phyloP scores from a whole-genome alignment of 2,797 vertebrate species.

The Lophotriccus pileatus region DNA sequence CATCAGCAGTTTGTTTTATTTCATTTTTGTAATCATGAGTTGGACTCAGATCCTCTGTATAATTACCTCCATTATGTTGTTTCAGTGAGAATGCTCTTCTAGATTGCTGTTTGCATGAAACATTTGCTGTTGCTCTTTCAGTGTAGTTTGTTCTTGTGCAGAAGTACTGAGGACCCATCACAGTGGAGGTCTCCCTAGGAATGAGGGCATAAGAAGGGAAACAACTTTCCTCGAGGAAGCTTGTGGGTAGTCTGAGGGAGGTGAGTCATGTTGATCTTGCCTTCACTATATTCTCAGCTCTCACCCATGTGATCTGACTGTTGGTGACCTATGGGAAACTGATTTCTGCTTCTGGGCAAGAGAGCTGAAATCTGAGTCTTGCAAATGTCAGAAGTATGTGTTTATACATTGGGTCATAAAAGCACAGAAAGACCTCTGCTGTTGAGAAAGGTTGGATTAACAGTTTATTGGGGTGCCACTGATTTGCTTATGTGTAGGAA shows the following conservation, averaged over 20 bases:
- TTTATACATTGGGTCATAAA: neutral
- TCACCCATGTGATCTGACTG: rapidly evolving
- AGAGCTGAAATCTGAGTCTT: neutral
- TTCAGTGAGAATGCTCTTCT: neutral
- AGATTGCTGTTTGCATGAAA: neutral
- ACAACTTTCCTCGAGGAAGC: neutral
- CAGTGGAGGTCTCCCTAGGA: neutral
- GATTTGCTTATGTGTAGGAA: neutral
- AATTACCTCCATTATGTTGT: neutral
- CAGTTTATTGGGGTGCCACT: neutral
- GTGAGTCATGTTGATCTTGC: rapidly evolving
- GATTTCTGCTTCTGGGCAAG: neutral
- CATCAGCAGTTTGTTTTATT: neutral
- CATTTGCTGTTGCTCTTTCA: neutral
- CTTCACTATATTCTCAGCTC: neutral
- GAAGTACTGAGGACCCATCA: neutral
- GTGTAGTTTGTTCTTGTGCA: neutral
- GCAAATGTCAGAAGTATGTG: neutral
- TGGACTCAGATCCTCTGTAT: neutral
- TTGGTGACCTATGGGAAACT: neutral
- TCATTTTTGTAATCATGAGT: neutral
- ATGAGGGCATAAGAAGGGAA: neutral
- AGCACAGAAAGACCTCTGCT: neutral
- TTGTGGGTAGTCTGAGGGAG: neutral
- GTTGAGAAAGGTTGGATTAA: neutral